Evolutionary conservation across 2,888 invertebrate species (phyloP), one percentile per base, ranked within the genome.

Genomic region (Pollenia labialis): DNA sequence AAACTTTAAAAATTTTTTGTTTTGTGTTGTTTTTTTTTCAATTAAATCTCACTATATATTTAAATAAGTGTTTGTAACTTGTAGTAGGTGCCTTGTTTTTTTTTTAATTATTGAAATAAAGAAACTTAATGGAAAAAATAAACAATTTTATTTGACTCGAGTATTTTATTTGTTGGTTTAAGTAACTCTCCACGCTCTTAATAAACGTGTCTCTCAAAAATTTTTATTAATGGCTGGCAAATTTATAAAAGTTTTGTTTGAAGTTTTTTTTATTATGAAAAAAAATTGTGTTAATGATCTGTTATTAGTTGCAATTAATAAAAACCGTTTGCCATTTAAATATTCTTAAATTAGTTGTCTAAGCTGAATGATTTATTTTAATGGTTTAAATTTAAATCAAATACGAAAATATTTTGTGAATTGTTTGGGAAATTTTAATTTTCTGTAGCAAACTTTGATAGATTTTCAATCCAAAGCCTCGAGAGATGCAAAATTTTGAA

Each of bases 251-350:
- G 32, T 32, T 14, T 48, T 23, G 0, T 48, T 23, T 32, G 10
- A 10, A 14, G 12, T 44, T 64, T n/a, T 32, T 32, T 50, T 64
- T 42, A 23, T 42, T 4, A n/a, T 48, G 9, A 14, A 48, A 50
- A 32, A n/a, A 68, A 48, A 23, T 52, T 52, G 16, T 54, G 50
- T 42, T 69, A 69, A 69, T 69, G 69, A 54, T 69, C 54, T 12
- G 71, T 71, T 56, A 14, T 71, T 44, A 56, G 4, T 44, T 56
- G 71, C 56, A 71, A 56, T 56, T 71, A 23, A 71, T 46, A 44
- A 10, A 18, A 23, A 23, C 16, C 6, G 42, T 69, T 69, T 68
- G 6, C 10, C 10, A 32, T 14, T 68, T 50, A 32, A 66, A 48
- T 52, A n/a, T 52, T 40, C 12, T 68, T 16, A 32, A 42, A 42